These are phyloP conservation scores for Amblyornis subalaris DNA, from an alignment of 2,113 vertebrate species.

Conservation along the genomic window DNA sequence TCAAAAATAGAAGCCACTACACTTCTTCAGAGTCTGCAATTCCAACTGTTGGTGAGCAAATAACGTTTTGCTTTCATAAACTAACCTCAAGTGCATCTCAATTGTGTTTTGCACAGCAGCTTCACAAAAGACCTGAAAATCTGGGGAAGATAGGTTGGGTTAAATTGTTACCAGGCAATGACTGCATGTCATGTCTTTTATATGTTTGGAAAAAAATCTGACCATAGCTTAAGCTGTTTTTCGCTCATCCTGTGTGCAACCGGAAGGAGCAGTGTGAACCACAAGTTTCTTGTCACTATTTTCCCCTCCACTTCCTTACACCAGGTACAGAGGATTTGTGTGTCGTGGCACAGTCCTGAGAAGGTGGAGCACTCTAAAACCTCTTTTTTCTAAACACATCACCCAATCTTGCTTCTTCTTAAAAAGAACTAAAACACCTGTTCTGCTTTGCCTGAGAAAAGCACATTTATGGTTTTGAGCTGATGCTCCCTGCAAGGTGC, in stretches of 20 bases:
- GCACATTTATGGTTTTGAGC: neutral
- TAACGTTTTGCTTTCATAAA: neutral
- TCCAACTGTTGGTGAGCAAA: neutral
- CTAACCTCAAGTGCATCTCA: neutral
- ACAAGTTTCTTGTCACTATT: neutral
- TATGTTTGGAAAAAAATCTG: neutral
- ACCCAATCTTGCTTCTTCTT: neutral
- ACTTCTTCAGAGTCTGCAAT: neutral
- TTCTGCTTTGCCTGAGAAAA: neutral
- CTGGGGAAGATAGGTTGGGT: neutral
- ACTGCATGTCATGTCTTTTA: neutral
- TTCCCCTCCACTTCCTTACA: neutral
- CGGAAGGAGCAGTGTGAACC: neutral
- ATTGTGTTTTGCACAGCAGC: neutral
- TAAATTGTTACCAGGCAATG: neutral
- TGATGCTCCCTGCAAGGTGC: neutral
- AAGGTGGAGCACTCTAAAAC: neutral
- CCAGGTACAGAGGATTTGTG: neutral
- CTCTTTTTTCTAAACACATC: neutral
- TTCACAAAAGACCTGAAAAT: neutral
- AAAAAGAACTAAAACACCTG: neutral
- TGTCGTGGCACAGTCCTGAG: neutral
- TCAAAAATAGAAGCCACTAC: conserved; percentile 16
- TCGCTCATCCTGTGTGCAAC: neutral
- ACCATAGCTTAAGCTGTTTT: neutral